Evolutionary conservation across 1,140 invertebrate species (phyloP), one percentile per base, ranked within the genome.

Genomic region (Eciton burchellii): DNA sequence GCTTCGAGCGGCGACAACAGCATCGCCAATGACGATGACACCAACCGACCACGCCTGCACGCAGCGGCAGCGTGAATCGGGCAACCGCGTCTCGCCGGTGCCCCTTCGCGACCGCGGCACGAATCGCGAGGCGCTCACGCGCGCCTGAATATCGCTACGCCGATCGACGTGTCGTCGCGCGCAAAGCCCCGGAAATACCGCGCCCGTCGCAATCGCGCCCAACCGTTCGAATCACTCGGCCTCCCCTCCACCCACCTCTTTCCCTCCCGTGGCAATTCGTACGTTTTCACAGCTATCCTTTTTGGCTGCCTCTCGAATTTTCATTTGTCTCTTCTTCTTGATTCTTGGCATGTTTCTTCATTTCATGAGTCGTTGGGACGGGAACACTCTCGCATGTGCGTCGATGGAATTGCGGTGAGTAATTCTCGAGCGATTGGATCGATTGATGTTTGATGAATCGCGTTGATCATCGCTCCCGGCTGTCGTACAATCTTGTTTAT

Each of bases 151-250:
- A 87, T 86, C 87, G 88, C 71, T 91, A 56, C 87, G 88, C 88
- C 83, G 71, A 90, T 87, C 84, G 89, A 87, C 85, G 88, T 88
- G 85, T 81, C 72, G 89, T 59, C 85, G 87, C 77, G 70, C 65
- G 84, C 86, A 85, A 87, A 90, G 88, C 88, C 92, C 92, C 93
- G 92, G 93, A 94, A 93, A 93, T 93, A 94, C 92, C 92, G 92
- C 93, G 90, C 91, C 92, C 91, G 92, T 92, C 73, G 77, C 71
- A 57, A 88, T 88, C 89, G 89, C 92, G 89, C 89, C 88, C 90
- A 91, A 76, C 87, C 86, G 85, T 92, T 93, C 89, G 91, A 93
- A 93, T 93, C 86, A 59, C 54, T 52, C 21, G 24, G 62, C 43
- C 54, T n/a, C n/a, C n/a, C n/a, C n/a, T n/a, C n/a, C n/a, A n/a